Evolutionary conservation across 2,888 invertebrate genomes (phyloP).

Genomic region (Creontiades dilutus): DNA sequence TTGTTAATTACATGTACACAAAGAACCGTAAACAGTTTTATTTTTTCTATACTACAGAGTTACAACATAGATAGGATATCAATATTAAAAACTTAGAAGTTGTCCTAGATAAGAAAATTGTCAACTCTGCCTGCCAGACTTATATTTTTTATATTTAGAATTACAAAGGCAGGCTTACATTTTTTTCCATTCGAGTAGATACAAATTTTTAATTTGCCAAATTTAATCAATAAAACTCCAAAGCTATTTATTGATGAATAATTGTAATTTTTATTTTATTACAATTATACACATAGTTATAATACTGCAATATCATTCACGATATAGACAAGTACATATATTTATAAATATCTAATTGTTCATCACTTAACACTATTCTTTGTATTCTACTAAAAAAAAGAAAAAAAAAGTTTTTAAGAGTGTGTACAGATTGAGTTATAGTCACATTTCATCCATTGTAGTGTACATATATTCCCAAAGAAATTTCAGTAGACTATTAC

Average conservation of each 20-base stretch:
- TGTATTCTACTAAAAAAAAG: slow-evolving; percentile 72
- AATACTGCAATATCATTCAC: slow-evolving; percentile 74
- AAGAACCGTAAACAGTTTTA: slow-evolving; percentile 61
- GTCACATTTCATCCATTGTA: slow-evolving; percentile 73
- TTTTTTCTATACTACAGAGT: slow-evolving; percentile 68
- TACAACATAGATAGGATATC: slow-evolving; percentile 62
- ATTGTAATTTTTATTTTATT: slow-evolving; percentile 73
- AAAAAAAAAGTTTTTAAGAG: slow-evolving; percentile 69
- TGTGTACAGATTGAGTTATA: slow-evolving; percentile 75
- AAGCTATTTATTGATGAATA: slow-evolving; percentile 73
- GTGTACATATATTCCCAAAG: slow-evolving; percentile 74
- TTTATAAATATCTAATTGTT: slow-evolving; percentile 74
- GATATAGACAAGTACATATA: slow-evolving; percentile 73
- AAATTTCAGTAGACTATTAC: slow-evolving; percentile 68
- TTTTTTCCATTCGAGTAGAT: slow-evolving; percentile 56
- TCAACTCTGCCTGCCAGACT: slow-evolving; percentile 71
- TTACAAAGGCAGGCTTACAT: slow-evolving; percentile 64
- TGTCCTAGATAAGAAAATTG: slow-evolving; percentile 69
- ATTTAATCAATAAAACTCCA: slow-evolving; percentile 71
- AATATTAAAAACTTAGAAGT: slow-evolving; percentile 65
- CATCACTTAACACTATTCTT: slow-evolving; percentile 75
- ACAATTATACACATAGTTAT: slow-evolving; percentile 73
- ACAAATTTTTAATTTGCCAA: slow-evolving; percentile 63
- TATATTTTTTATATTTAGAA: slow-evolving; percentile 72
- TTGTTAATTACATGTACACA: slow-evolving; percentile 58